A percentile compares a stretch with the other conserved stretches of the same genome.
phyloP scores from a whole-genome alignment of 2,888 invertebrate species.

The Cremastinae sp. region DNA sequence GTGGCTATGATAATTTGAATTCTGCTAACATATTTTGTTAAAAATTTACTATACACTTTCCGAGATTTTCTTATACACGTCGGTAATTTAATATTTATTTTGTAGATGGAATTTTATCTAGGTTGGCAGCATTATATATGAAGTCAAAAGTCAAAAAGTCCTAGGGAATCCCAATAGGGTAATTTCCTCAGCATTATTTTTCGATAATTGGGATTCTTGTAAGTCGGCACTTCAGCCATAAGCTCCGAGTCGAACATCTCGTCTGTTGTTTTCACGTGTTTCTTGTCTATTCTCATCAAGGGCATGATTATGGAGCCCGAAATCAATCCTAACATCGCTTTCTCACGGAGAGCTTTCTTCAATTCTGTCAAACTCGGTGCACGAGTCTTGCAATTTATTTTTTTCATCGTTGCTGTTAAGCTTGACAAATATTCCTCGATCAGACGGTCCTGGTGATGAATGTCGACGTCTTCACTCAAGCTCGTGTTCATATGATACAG shows the following conservation, averaged over 20 bases:
- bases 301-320: slow-evolving; percentile 67
- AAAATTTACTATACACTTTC: too few relatives aligned
- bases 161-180: slow-evolving; percentile 64
- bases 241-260: too few relatives aligned
- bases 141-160: too few relatives aligned
- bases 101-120: too few relatives aligned
- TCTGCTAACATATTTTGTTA: too few relatives aligned
- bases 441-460: slow-evolving; percentile 61
- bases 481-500: slow-evolving; percentile 80
- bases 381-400: slow-evolving; percentile 66
- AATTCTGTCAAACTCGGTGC: slow-evolving; percentile 68
- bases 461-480: slow-evolving; percentile 60
- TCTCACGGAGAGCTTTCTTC: slow-evolving; percentile 57
- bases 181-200: slow-evolving; percentile 67
- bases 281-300: slow-evolving; percentile 66
- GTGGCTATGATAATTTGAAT: too few relatives aligned
- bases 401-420: slow-evolving; percentile 67
- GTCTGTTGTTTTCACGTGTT: background rate
- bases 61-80: too few relatives aligned
- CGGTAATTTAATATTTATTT: too few relatives aligned
- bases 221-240: slow-evolving; percentile 36
- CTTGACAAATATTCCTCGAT: slow-evolving; percentile 67
- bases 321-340: slow-evolving; percentile 63
- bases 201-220: slow-evolving; percentile 56
- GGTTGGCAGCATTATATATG: too few relatives aligned